phyloP scores from a whole-genome alignment of 2,888 invertebrate genomes.

The Xanthostigma xanthostigma region DNA sequence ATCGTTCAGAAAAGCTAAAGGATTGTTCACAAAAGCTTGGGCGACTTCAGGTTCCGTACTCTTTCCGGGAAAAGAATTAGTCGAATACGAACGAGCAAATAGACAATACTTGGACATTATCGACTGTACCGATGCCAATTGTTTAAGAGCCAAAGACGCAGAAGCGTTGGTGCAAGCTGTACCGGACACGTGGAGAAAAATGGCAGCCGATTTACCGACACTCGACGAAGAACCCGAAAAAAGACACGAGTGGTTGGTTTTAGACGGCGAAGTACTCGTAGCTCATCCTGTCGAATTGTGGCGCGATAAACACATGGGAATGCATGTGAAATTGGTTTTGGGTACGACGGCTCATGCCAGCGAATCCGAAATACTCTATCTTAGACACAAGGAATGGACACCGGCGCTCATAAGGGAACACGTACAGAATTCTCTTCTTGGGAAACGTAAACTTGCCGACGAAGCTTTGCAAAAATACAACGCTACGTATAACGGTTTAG shows the following conservation, averaged over 20 bases:
- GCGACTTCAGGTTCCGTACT: conserved; percentile 62
- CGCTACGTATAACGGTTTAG: conserved; percentile 47
- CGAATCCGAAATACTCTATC: conserved; percentile 42
- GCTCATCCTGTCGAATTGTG: conserved; percentile 51
- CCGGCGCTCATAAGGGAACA: conserved; percentile 46
- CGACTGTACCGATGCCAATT: conserved; percentile 34
- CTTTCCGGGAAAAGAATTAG: conserved; percentile 48
- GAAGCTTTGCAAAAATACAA: conserved; percentile 51
- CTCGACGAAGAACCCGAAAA: conserved; percentile 36
- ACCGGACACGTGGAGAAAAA: conserved; percentile 55
- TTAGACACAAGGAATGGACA: conserved; percentile 49
- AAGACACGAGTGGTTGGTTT: conserved; percentile 56
- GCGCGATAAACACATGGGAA: conserved; percentile 30
- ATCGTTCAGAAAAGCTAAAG: conserved; percentile 40
- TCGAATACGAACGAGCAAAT: conserved; percentile 44
- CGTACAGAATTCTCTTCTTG: conserved; percentile 46
- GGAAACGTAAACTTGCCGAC: conserved; percentile 43
- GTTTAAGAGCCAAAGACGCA: conserved; percentile 37
- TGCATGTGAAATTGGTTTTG: conserved; percentile 40
- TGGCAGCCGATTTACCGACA: conserved; percentile 37
- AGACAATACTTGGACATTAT: conserved; percentile 40
- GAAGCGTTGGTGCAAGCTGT: conserved; percentile 49
- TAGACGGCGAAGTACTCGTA: conserved; percentile 55
- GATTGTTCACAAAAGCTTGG: conserved; percentile 64
- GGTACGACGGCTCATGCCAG: conserved; percentile 63